These are phyloP conservation scores for Phortica magna DNA, from an alignment of 2,888 invertebrate species.

Conservation along the genomic window DNA sequence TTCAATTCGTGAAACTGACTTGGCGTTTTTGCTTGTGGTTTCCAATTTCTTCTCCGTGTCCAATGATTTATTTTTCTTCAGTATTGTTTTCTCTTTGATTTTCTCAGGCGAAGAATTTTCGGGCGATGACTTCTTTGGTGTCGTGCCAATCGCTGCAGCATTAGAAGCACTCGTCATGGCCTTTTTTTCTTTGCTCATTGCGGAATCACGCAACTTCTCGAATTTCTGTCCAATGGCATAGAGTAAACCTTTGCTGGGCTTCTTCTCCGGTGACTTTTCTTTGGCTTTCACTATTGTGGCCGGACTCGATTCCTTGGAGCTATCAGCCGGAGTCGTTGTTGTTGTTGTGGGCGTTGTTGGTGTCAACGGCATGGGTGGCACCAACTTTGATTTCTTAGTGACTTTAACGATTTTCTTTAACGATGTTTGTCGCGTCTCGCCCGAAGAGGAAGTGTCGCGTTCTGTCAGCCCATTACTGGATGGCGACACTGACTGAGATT, in stretches of 20 bases:
- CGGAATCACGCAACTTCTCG: constrained; percentile 82
- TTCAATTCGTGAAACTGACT: neutral
- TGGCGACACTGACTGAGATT: constrained; percentile 56
- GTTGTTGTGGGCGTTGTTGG: constrained; percentile 50
- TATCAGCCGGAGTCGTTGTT: constrained; percentile 57
- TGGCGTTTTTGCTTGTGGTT: neutral
- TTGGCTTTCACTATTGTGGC: constrained; percentile 59
- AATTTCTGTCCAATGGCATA: constrained; percentile 88
- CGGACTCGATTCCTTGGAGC: constrained; percentile 74
- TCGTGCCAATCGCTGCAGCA: constrained; percentile 53
- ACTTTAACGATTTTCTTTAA: constrained; percentile 67
- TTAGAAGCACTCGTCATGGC: constrained; percentile 29
- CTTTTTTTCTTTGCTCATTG: constrained; percentile 78
- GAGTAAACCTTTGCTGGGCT: constrained; percentile 82
- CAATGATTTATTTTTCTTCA: constrained; percentile 78
- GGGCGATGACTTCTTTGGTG: constrained; percentile 64
- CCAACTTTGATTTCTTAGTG: constrained; percentile 70
- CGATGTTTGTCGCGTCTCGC: constrained; percentile 59
- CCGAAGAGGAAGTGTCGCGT: constrained; percentile 57
- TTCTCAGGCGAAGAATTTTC: constrained; percentile 59
- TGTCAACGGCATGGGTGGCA: constrained; percentile 66
- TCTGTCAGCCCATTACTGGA: constrained; percentile 45
- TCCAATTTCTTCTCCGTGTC: constrained; percentile 48
- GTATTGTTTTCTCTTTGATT: constrained; percentile 69
- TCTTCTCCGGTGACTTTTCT: constrained; percentile 80